Conservation (phyloP, 2,113 vertebrate species). For the Phoenicopterus ruber region DNA sequence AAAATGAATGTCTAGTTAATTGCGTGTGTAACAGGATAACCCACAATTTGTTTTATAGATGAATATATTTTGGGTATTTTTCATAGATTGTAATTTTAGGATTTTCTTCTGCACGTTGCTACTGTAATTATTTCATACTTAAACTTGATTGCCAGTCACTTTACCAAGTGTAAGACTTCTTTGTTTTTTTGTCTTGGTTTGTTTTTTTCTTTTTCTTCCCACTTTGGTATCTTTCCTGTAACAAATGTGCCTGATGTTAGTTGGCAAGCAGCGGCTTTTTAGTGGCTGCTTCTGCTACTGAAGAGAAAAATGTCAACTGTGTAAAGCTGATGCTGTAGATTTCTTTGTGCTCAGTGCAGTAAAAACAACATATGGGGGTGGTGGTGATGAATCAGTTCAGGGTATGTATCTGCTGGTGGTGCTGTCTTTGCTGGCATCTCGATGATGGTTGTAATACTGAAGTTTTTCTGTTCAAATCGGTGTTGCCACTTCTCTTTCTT, state of each 20-base stretch:
- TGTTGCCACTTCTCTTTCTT: background rate
- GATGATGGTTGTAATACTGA: background rate
- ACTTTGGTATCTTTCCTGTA: background rate
- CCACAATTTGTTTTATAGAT: background rate
- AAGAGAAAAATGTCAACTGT: background rate
- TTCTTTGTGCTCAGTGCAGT: background rate
- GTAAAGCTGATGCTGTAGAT: background rate
- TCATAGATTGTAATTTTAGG: background rate
- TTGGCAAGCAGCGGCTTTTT: background rate
- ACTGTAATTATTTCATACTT: background rate
- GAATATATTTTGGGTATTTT: background rate
- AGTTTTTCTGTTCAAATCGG: background rate
- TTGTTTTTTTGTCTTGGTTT: background rate
- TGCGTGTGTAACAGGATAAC: background rate
- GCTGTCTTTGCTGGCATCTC: background rate
- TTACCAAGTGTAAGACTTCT: background rate
- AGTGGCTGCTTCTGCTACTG: background rate
- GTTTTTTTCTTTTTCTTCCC: no score
- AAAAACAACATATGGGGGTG: background rate
- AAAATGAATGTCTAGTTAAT: background rate
- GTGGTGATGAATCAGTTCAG: background rate
- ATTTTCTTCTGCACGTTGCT: background rate
- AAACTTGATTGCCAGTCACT: background rate
- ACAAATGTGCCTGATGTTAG: background rate
- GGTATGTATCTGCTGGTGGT: background rate